Evolutionary conservation across 2,888 invertebrate species (phyloP), one percentile per base, ranked within the genome.

Genomic region (Bimastos eiseni): DNA sequence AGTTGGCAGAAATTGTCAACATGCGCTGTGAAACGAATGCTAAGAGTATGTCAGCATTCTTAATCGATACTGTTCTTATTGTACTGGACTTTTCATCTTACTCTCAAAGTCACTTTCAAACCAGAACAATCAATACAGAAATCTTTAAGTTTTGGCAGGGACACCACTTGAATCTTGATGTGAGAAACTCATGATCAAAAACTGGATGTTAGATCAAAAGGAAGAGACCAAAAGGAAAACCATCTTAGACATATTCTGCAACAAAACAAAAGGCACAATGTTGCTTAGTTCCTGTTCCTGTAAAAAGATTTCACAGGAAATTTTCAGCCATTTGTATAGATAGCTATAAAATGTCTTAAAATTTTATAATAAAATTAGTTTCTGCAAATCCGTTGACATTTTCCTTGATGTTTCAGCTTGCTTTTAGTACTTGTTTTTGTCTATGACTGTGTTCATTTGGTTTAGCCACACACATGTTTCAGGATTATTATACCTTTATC

Each of bases 1-100:
- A 98, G 93, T 96, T 99, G 93, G 98, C 99, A 0, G 97, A 97
- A 93, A 97, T 97, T 19, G 97, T 98, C 83, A 95, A 94, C 91
- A 91, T 94, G 90, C 96, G 98, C 92, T 96, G 98, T 94, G 97
- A 97, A 94, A 97, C 97, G 21, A 98, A 98, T 94, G 97, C 97
- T 13, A 91, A 84, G 90, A 86, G 91, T 92, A 38, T n/a, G 90
- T 44, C 36, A 89, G 21, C 70, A n/a, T 70, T 70, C 70, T 70
- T 70, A 70, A 70, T 70, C 55, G 5, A 30, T 30, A 55, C 30
- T 30, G 55, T 3, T 24, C 55, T 2, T 55, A 55, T 55, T 55
- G 55, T 55, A 30, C 13, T 55, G 24, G 24, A 30, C 55, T 55
- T 24, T 13, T 55, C 30, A 55, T 55, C 55, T 30, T 55, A 55